Evolutionary conservation across 2,797 vertebrate species (phyloP).

Genomic region (Anniella stebbinsi): DNA sequence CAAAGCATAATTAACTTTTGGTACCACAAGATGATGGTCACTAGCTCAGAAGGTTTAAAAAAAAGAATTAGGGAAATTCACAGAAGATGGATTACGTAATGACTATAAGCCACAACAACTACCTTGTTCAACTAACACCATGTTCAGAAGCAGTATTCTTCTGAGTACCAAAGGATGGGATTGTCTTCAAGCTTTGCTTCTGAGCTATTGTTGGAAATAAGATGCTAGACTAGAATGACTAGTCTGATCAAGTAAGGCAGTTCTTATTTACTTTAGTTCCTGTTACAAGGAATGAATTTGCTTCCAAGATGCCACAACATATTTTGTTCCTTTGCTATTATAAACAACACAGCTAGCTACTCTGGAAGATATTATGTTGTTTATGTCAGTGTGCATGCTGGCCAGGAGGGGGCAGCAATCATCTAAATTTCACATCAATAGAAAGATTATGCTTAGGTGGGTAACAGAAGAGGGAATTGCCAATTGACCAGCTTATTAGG

Average conservation of each 20-base stretch:
- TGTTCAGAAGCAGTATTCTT: not conserved
- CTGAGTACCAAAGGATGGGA: not conserved
- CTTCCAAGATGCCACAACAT: too few relatives aligned
- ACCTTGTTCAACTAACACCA: not conserved
- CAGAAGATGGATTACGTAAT: not conserved
- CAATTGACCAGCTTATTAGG: not conserved
- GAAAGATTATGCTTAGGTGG: not conserved
- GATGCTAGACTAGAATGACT: not conserved
- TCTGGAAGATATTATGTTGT: not conserved
- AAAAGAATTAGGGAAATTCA: not conserved
- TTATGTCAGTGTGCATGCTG: slow-evolving; percentile 15
- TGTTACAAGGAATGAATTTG: not conserved
- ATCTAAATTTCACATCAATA: slow-evolving; percentile 53
- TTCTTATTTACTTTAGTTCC: not conserved
- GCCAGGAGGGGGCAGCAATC: slow-evolving; percentile 78
- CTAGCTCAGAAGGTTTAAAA: not conserved
- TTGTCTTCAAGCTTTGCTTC: not conserved
- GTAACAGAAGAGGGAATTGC: slow-evolving; percentile 3
- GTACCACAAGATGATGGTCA: not conserved
- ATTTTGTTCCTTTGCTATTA: not conserved
- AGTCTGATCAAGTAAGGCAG: not conserved
- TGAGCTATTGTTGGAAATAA: not conserved
- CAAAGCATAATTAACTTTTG: not conserved
- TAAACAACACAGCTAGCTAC: not conserved
- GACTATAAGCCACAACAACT: not conserved